Evolutionary conservation across 1,140 invertebrate species (phyloP).

Genomic region (Dreissena polymorpha): DNA sequence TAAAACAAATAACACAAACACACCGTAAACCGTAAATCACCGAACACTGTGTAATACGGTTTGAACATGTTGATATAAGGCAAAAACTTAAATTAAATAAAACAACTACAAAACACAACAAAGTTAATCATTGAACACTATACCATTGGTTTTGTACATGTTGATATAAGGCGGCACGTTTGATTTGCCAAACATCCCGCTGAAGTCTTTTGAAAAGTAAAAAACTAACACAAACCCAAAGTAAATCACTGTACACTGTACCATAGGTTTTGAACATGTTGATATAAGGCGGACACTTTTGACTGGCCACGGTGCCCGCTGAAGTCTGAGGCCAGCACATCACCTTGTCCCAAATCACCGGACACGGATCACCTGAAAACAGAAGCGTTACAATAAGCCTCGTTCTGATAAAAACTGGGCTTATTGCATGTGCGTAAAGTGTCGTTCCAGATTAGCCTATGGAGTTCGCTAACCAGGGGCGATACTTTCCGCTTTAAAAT

Average conservation of each 20-base stretch:
- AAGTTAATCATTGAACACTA: background rate
- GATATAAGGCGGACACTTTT: constrained; percentile 62
- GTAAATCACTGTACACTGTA: constrained; percentile 22
- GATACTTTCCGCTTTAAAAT: too few relatives aligned
- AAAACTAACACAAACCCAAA: too few relatives aligned
- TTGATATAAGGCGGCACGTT: constrained; percentile 62
- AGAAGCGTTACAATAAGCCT: too few relatives aligned
- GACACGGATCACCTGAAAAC: constrained; percentile 47
- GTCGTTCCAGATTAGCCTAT: too few relatives aligned
- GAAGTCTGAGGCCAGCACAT: constrained; percentile 67
- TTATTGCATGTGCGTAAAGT: too few relatives aligned
- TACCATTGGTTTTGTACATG: constrained; percentile 58
- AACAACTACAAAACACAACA: too few relatives aligned
- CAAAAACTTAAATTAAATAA: constrained; percentile 26
- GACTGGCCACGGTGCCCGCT: constrained; percentile 54
- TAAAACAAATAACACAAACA: too few relatives aligned
- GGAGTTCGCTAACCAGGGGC: too few relatives aligned
- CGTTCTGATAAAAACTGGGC: too few relatives aligned
- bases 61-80: constrained; percentile 62
- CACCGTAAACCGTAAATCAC: too few relatives aligned
- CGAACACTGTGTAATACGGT: constrained; percentile 39
- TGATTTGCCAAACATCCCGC: too few relatives aligned
- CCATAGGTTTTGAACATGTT: constrained; percentile 55
- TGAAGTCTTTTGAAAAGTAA: too few relatives aligned
- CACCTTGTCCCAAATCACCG: constrained; percentile 60